phyloP scores from a whole-genome alignment of 53 echinoderm and acorn worm genomes.

The Stichopus horrens region DNA sequence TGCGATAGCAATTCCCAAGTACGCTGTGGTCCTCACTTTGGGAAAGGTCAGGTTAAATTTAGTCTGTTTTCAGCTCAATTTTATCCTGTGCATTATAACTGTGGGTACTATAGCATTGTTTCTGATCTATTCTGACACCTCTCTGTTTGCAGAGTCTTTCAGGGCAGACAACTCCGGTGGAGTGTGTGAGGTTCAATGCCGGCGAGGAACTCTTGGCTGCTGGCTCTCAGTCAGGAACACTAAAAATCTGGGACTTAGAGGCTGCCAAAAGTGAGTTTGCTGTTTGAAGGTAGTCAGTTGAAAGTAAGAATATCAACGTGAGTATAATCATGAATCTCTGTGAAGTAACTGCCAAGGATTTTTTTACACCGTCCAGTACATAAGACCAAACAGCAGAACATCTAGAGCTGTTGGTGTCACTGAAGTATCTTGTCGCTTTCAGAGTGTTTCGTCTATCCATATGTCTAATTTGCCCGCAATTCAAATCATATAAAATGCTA shows the following conservation, averaged over 20 bases:
- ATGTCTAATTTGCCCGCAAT: too few species aligned
- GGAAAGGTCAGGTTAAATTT: background rate
- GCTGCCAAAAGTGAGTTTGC: conserved; percentile 90
- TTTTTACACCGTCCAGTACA: too few species aligned
- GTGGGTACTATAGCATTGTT: background rate
- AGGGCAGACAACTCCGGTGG: conserved; percentile 86
- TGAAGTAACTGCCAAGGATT: too few species aligned
- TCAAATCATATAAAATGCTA: too few species aligned
- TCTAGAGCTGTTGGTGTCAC: too few species aligned
- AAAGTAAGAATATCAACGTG: too few species aligned
- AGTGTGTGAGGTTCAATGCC: conserved; percentile 87
- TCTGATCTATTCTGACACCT: background rate
- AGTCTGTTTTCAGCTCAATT: background rate
- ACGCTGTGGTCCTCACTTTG: background rate
- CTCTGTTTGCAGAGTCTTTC: conserved; percentile 71
- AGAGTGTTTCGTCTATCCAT: too few species aligned
- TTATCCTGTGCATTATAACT: background rate
- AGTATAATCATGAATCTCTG: too few species aligned
- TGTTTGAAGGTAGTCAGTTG: too few species aligned
- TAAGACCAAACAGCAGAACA: too few species aligned
- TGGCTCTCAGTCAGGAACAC: conserved; percentile 92
- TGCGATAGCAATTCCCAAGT: too few species aligned
- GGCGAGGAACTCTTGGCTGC: conserved; percentile 91
- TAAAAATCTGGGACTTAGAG: conserved; percentile 96
- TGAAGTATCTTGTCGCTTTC: too few species aligned